Conservation (phyloP, 1,140 invertebrate species). For the Cydia pomonella region DNA sequence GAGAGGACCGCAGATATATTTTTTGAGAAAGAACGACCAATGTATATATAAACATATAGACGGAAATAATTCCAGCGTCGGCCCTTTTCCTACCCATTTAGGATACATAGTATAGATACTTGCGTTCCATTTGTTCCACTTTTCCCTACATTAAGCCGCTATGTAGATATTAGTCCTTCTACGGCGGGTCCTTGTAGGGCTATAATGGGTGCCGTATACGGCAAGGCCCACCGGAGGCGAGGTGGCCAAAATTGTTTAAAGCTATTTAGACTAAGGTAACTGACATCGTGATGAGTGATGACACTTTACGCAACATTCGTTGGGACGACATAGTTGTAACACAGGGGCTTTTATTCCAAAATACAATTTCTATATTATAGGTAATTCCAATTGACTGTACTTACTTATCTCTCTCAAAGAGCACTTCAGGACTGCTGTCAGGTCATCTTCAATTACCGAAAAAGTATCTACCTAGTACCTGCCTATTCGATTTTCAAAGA, state of each 20-base stretch:
- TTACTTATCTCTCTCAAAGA: too few relatives aligned
- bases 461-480: too few relatives aligned
- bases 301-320: not conserved
- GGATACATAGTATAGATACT: not conserved
- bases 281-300: not conserved
- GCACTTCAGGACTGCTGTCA: too few relatives aligned
- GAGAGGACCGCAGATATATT: too few relatives aligned
- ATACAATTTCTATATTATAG: too few relatives aligned
- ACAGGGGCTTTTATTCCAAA: too few relatives aligned
- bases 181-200: not conserved
- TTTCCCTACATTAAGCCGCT: conserved; percentile 3
- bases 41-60: too few relatives aligned
- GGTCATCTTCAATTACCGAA: too few relatives aligned
- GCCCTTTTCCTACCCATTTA: not conserved
- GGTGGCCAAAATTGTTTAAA: not conserved
- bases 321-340: not conserved
- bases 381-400: too few relatives aligned
- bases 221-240: conserved; percentile 1
- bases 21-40: too few relatives aligned
- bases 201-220: not conserved
- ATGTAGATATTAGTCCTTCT: not conserved
- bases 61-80: not conserved
- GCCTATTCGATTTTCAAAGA: too few relatives aligned
- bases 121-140: not conserved
- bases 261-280: conserved; percentile 1